These are phyloP conservation scores for Spialia ferax DNA, from an alignment of 2,888 invertebrate genomes.

Conservation along the genomic window DNA sequence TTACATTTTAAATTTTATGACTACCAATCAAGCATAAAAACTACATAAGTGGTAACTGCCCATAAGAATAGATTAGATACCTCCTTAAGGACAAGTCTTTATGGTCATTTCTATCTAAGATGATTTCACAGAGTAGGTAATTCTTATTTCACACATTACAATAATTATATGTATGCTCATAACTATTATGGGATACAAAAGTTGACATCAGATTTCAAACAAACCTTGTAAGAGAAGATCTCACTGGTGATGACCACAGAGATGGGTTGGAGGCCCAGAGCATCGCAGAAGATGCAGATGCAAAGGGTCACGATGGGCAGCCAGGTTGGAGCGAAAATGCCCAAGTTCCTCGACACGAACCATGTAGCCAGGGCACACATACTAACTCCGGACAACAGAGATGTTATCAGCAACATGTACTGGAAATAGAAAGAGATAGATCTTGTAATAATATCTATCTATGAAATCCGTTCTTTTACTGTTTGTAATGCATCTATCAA, in stretches of 20 bases:
- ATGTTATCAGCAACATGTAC: constrained; percentile 66
- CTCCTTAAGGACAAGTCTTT: background rate
- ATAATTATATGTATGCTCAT: no score
- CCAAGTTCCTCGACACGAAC: constrained; percentile 65
- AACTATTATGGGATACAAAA: no score
- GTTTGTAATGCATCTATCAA: no score
- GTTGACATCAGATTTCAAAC: background rate
- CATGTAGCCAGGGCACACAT: constrained; percentile 74
- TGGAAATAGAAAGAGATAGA: constrained; percentile 48
- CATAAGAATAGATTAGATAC: no score
- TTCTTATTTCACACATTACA: no score
- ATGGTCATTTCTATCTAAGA: no score
- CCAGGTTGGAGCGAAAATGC: constrained; percentile 70
- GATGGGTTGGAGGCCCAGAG: constrained; percentile 81
- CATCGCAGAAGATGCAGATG: constrained; percentile 79
- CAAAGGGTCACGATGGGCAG: constrained; percentile 81
- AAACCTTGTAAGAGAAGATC: constrained; percentile 81
- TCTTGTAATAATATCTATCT: no score
- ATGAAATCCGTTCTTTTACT: no score
- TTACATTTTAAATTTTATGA: no score
- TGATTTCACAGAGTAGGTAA: no score
- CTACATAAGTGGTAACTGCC: no score
- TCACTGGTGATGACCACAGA: constrained; percentile 82
- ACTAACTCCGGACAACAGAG: constrained; percentile 70
- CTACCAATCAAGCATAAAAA: no score